A percentile compares a stretch with the other conserved stretches of the same genome.
Evolutionary conservation across 1,140 invertebrate genomes (phyloP).

Genomic region (Drosophila athabasca): DNA sequence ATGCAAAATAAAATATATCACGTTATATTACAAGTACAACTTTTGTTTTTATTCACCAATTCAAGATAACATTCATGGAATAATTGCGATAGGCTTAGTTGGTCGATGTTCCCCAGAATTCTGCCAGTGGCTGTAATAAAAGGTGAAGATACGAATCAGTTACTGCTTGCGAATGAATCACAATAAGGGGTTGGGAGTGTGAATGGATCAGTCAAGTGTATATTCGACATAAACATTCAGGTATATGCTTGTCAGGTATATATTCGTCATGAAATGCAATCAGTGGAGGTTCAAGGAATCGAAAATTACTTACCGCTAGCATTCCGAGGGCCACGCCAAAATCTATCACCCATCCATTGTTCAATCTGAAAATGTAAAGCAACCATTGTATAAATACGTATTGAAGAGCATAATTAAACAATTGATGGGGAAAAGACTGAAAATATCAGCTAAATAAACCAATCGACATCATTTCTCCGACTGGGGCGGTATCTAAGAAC

Average conservation of each 20-base stretch:
- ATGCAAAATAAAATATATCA: constrained; percentile 76
- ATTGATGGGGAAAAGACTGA: neutral
- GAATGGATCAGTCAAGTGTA: constrained; percentile 34
- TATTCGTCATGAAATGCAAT: constrained; percentile 29
- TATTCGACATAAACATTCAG: constrained; percentile 41
- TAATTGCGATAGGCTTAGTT: neutral
- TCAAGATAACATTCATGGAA: constrained; percentile 10
- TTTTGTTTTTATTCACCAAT: constrained; percentile 32
- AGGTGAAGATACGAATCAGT: constrained; percentile 16
- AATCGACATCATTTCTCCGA: constrained; percentile 55
- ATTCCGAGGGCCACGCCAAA: neutral
- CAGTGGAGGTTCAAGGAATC: neutral
- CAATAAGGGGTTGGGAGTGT: neutral
- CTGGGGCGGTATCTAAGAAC: constrained; percentile 49
- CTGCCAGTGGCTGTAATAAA: constrained; percentile 14
- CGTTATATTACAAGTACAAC: constrained; percentile 63
- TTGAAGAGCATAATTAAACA: neutral
- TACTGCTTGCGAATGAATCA: constrained; percentile 2
- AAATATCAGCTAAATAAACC: constrained; percentile 24
- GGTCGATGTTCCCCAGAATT: neutral
- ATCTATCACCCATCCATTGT: neutral
- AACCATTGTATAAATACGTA: neutral
- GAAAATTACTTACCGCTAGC: constrained; percentile 3
- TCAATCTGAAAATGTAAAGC: neutral
- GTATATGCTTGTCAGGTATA: constrained; percentile 54